These are phyloP conservation scores for Euclidia mi DNA, from an alignment of 2,888 invertebrate species.

Conservation along the genomic window DNA sequence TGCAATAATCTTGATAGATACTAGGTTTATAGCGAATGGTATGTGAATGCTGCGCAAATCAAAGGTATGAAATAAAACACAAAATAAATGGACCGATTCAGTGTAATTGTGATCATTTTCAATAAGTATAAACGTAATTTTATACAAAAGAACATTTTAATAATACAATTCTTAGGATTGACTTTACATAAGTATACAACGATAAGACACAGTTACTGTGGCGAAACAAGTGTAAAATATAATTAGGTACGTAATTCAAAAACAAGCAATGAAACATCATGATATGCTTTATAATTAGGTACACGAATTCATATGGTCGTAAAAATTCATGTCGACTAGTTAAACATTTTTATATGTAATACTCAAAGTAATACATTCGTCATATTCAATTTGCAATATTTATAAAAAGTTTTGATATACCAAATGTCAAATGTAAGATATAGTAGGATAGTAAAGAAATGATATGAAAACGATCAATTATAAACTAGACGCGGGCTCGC, in stretches of 20 bases:
- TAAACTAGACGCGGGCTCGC: constrained; percentile 39
- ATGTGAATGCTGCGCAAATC: constrained; percentile 11
- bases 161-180: constrained; percentile 56
- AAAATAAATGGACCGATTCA: constrained; percentile 76
- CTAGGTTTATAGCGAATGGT: constrained; percentile 13
- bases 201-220: constrained; percentile 67
- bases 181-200: constrained; percentile 54
- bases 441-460: constrained; percentile 52
- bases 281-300: constrained; percentile 42
- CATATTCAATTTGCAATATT: background rate
- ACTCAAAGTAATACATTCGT: constrained; percentile 44
- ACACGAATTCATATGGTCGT: constrained; percentile 39
- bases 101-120: constrained; percentile 77
- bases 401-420: too few relatives aligned
- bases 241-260: constrained; percentile 45
- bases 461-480: constrained; percentile 61
- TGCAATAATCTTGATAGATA: background rate
- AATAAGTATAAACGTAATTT: constrained; percentile 60
- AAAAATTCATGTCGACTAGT: constrained; percentile 67
- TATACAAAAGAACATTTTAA: constrained; percentile 65
- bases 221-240: constrained; percentile 49
- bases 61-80: constrained; percentile 74
- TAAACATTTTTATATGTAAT: constrained; percentile 57
- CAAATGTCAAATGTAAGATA: constrained; percentile 19
- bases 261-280: constrained; percentile 45